Base-by-base conservation (phyloP, 2,113 vertebrate genomes). In the Chinchilla lanigera region DNA sequence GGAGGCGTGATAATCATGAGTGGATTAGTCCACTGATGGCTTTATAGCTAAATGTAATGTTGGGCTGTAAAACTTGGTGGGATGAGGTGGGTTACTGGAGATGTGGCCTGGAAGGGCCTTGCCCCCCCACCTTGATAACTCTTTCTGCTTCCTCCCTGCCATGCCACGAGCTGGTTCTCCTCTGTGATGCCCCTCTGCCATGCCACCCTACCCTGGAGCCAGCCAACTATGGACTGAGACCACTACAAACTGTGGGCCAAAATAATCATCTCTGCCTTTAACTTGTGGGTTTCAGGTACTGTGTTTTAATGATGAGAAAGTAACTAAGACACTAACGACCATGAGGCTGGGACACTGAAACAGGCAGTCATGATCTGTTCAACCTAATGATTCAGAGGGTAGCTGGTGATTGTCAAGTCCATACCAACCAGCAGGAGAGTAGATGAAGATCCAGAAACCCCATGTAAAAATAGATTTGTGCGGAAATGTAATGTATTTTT, bases 401-500 rank as follows among this genome's bases (percentile, higher is more conserved):
- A 94, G 50, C 41, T 56, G 24, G 41, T 93, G 91, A 92, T 93
- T 95, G n/a, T 93, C 56, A 75, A 65, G 83, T 54, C 50, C 38
- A 58, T 86, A 67, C 3, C 14, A 67, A 71, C 41, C 93, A 88
- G 44, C 20, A 96, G 71, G 52, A 63, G 41, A 75, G 63, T 50
- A 96, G 17, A 82, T 38, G 13, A 93, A n/a, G 84, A 67, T 71
- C 47, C 26, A 41, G 10, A 35, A 35, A 13, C 33, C 41, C 38
- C 65, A 73, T 16, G 30, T 17, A 96, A 87, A 96, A 87, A 69
- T 50, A 82, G 4, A 26, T 17, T 90, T n/a, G 1, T 87, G 77
- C 41, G 61, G 28, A 97, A 85, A 86, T 61, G 19, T 14, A 81
- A 82, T 5, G 41, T 86, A 44, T 89, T 90, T 96, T 83, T 52